Conservation (phyloP, 53 echinoderm and acorn worm genomes). For the Zoroaster sp. region DNA sequence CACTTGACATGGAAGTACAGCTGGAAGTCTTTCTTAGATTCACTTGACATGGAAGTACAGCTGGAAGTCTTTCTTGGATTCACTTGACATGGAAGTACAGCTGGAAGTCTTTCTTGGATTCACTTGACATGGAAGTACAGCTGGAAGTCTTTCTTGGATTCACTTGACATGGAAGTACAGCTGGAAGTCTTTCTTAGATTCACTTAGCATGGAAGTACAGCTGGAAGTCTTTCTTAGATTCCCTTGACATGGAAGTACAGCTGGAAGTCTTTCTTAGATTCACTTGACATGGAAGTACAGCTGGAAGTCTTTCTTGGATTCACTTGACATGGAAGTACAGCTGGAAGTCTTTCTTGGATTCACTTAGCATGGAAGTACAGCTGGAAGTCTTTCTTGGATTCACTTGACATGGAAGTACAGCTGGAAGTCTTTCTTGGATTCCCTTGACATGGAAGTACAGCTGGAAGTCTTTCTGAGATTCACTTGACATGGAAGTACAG, state of each 20-base stretch:
- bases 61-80: not conserved
- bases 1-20: not conserved
- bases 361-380: not conserved
- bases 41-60: not conserved
- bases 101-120: not conserved
- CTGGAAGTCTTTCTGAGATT: not conserved
- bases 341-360: not conserved
- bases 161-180: not conserved
- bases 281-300: not conserved
- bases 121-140: not conserved
- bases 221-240: not conserved
- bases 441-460: not conserved
- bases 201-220: not conserved
- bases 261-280: not conserved
- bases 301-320: not conserved
- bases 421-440: not conserved
- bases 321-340: not conserved
- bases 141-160: not conserved
- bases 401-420: not conserved
- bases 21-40: not conserved
- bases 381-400: not conserved
- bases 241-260: not conserved
- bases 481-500: not conserved
- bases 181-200: not conserved
- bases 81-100: not conserved